phyloP scores from a whole-genome alignment of 2,113 vertebrate species.

The Archocentrus centrarchus region DNA sequence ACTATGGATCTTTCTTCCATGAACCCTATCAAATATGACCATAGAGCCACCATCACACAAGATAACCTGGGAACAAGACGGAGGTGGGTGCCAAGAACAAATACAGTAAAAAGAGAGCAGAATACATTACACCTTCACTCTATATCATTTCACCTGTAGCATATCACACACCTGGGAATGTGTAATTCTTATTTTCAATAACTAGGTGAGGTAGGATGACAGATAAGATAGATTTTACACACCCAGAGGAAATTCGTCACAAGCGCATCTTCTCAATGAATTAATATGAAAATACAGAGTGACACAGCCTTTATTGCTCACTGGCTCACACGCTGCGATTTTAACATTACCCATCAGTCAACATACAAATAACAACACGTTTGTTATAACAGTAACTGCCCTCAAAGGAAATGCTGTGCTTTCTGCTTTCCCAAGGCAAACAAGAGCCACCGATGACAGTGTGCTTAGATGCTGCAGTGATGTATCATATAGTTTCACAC shows the following conservation, averaged over 20 bases:
- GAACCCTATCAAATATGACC: slow-evolving; percentile 7
- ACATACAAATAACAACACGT: not conserved
- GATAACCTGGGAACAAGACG: not conserved
- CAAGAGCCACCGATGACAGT: not conserved
- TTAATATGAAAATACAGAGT: slow-evolving; percentile 59
- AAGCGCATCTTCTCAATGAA: slow-evolving; percentile 29
- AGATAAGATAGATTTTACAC: slow-evolving; percentile 43
- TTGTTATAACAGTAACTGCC: slow-evolving; percentile 6
- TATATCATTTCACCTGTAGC: slow-evolving; percentile 49
- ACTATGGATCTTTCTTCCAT: not conserved
- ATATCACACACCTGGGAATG: slow-evolving; percentile 45
- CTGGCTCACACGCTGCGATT: slow-evolving; percentile 2
- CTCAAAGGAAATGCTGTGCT: slow-evolving; percentile 29
- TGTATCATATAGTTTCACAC: not conserved
- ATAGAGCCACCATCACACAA: slow-evolving; percentile 10
- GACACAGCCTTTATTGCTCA: slow-evolving; percentile 42
- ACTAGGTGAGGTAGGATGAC: slow-evolving; percentile 38
- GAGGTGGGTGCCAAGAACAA: not conserved
- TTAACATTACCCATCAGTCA: slow-evolving; percentile 44
- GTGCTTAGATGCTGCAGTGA: not conserved
- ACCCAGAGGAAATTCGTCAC: slow-evolving; percentile 65
- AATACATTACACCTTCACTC: slow-evolving; percentile 27
- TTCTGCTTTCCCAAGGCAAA: not conserved
- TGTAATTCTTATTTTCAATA: slow-evolving; percentile 50
- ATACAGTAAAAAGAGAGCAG: not conserved